Evolutionary conservation across 2,113 vertebrate species (phyloP), one percentile per base, ranked within the genome.

Genomic region (Rhinichthys klamathensis): DNA sequence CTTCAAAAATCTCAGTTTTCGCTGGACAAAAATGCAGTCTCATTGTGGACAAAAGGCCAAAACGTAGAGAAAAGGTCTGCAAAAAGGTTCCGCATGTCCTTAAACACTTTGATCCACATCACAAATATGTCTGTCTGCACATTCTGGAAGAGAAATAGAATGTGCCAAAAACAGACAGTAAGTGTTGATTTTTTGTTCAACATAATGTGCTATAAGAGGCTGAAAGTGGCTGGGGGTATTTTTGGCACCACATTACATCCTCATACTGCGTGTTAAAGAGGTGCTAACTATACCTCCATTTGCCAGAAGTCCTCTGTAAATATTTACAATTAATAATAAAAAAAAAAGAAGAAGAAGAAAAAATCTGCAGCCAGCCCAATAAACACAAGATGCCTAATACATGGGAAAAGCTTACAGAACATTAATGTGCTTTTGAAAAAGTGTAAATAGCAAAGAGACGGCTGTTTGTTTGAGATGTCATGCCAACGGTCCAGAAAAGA

Each of bases 241-340:
- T 79, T 83, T 88, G 87, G 84, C 80, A 73, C 44, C 46, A 27
- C 11, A 32, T 58, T 87, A 15, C 27, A 63, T 85, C 38, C 54
- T 65, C 84, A 85, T 74, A 77, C 77, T 73, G 56, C 27, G 74
- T 46, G 74, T 88, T 85, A 74, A 88, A 88, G 58, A 83, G 87
- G 84, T 88, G 79, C 49, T 79, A 88, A 83, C 87, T 85, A 61
- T 73, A 79, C 84, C 65, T 44, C 67, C 7, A 49, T 88, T 76
- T 85, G 87, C 84, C 80, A 88, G 84, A 67, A 79, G 38, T 63
- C 56, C 87, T 88, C 72, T 65, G 84, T 72, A 85, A 85, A 85
- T 85, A 85, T 88, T 88, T 85, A 88, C 84, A 83, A 63, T 88
- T 74, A 85, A 88, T 88, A 72, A 41, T 41, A 41, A 41, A 76